Evolutionary conservation across 2,888 invertebrate species (phyloP), one percentile per base, ranked within the genome.

Genomic region (Lysandra coridon): DNA sequence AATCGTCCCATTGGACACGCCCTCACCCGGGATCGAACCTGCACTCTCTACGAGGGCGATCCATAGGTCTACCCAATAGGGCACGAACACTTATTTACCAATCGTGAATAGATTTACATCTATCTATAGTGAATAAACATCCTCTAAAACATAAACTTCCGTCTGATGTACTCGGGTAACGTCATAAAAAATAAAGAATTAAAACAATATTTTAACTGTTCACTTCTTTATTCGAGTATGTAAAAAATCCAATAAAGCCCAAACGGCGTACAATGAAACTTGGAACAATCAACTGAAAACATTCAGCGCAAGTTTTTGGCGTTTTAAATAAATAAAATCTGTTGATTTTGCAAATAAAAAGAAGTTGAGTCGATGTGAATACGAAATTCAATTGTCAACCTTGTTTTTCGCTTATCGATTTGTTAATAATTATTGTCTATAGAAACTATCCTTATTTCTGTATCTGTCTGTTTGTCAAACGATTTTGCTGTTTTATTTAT

Each of bases 371-470:
- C 82, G 82, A 84, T 82, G 78, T 83, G 84, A 87, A 86, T 89
- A 84, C 84, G 86, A 85, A 87, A 90, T 90, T 89, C 88, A 86
- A 87, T 88, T 87, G 86, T 86, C 83, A 84, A 85, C 83, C 85
- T 86, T 84, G 83, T 85, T 85, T 85, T 82, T 80, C 84, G 85
- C 82, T 82, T 83, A 80, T 84, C 82, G 85, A 86, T 87, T 57
- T 57, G 49, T 49, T 1, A 40, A 23, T n/a, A n/a, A n/a, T n/a
- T n/a, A 40, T 83, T 79, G 79, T 78, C 80, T 80, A 23, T 80
- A 75, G 44, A 33, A 64, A 30, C 14, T 57, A 44, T 23, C 2
- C 23, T 7, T 62, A 62, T n/a, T 23, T 62, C 44, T n/a, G n/a
- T n/a, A n/a, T n/a, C n/a, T n/a, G n/a, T n/a, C n/a, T n/a, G n/a